Base-by-base conservation (phyloP, 1,140 invertebrate genomes). In the Macrotrachela quadricornifera region DNA sequence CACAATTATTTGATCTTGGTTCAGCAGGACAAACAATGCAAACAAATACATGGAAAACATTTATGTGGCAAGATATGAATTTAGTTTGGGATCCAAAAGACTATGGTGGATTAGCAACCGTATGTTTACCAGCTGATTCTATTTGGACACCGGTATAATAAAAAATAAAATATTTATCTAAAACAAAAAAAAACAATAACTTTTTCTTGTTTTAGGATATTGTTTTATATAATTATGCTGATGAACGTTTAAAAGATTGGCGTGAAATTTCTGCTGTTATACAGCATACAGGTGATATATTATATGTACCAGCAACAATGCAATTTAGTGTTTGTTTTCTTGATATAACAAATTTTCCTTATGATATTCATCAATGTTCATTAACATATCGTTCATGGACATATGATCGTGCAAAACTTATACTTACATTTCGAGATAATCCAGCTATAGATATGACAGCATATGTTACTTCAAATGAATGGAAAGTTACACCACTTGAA, bases 81-180 rank as follows among this genome's bases (percentile, higher is more conserved):
- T 92, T 55, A 76, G 79, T 61, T 92, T 87, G 87, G 82, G 90
- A 69, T 86, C 87, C 46, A 80, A 81, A 59, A 83, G 21, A 90
- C 65, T 92, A 92, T 64, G 87, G 85, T 8, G 85, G 85, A 12
- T 84, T 92, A 18, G 80, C 84, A 37, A 61, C 58, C 13, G 51
- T 69, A 18, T 62, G 71, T 38, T 65, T 69, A 51, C 68, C 67
- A 10, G 62, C 59, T 18, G 64, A 63, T 18, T 56, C 59, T 11
- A 91, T 92, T 64, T 92, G 87, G 85, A 76, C 83, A 52, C 86
- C 85, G 9, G 86, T 91, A 30, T n/a, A n/a, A n/a, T n/a, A 30
- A 8, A 30, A 30, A 30, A 4, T 30, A 4, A 8, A 4, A 30
- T 30, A 4, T 30, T 30, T 8, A 30, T 30, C n/a, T n/a, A n/a